phyloP scores from a whole-genome alignment of 64 coral and sea anemone genomes.

The Actinia equina region DNA sequence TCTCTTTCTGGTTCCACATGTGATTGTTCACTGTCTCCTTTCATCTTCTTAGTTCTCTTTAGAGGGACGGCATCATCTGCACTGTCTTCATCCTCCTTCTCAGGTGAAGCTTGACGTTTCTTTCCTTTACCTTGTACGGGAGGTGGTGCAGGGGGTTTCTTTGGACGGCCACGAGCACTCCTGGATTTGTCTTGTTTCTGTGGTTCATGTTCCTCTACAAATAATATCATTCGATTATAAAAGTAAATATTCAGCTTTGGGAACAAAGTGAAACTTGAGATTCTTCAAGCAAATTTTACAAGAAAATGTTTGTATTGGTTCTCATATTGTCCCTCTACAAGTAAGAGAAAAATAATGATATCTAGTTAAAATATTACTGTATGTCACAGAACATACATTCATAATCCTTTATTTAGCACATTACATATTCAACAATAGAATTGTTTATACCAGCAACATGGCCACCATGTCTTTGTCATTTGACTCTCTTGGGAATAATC shows the following conservation, averaged over 20 bases:
- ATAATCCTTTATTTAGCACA: no score
- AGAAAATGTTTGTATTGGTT: no score
- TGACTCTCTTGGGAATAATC: neutral
- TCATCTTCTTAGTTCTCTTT: slow-evolving; percentile 17
- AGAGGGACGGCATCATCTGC: slow-evolving; percentile 14
- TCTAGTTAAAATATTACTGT: no score
- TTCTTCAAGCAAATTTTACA: no score
- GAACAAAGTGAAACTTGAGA: no score
- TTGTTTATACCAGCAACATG: no score
- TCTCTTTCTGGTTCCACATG: neutral
- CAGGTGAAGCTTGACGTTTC: slow-evolving; percentile 12
- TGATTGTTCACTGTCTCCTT: neutral
- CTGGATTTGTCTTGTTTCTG: slow-evolving; percentile 40
- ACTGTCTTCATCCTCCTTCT: slow-evolving; percentile 19
- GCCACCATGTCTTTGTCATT: no score
- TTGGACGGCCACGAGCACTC: slow-evolving; percentile 15
- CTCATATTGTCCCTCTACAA: no score
- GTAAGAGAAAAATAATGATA: no score
- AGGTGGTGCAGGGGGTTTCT: slow-evolving; percentile 9
- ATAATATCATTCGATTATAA: neutral
- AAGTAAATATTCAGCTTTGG: neutral
- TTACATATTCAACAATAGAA: no score
- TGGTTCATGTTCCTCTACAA: slow-evolving; percentile 13
- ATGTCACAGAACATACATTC: no score
- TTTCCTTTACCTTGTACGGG: slow-evolving; percentile 34